Percentiles rank a stretch among this genome's conserved stretches.
These are phyloP conservation scores for Vesta saturnalis DNA, from an alignment of 2,888 invertebrate genomes.

Conservation along the genomic window DNA sequence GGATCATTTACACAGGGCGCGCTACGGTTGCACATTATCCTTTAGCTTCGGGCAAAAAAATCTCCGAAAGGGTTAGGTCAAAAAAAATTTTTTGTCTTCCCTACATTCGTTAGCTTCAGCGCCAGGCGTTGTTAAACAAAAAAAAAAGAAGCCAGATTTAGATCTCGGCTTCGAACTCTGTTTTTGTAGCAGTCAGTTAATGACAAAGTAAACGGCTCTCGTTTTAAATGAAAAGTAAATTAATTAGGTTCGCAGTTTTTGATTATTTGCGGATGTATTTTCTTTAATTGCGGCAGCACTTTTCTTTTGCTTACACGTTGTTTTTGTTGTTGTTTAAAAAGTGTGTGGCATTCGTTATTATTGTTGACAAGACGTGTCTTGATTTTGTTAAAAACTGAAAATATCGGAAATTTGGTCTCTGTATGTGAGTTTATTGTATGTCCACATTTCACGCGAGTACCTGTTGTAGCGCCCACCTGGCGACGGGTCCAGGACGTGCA, in stretches of 20 bases:
- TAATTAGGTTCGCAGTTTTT: conserved; percentile 46
- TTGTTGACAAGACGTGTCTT: conserved; percentile 16
- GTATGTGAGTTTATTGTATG: conserved; percentile 21
- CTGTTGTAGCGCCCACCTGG: conserved; percentile 53
- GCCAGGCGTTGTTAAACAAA: conserved; percentile 27
- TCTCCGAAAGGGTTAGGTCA: conserved; percentile 39
- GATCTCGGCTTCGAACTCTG: conserved; percentile 39
- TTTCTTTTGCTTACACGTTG: not conserved
- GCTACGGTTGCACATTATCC: conserved; percentile 51
- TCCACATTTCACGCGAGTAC: conserved; percentile 45
- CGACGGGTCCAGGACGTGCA: conserved; percentile 49
- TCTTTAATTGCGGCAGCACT: conserved; percentile 24
- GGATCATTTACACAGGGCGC: conserved; percentile 53
- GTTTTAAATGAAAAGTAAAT: conserved; percentile 43
- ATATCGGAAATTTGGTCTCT: conserved; percentile 22
- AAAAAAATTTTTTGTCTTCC: conserved; percentile 36
- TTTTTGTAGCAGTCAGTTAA: conserved; percentile 42
- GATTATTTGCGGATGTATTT: conserved; percentile 34
- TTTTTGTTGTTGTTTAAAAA: not conserved
- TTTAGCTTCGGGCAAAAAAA: conserved; percentile 39
- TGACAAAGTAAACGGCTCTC: conserved; percentile 42
- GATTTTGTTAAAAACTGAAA: conserved; percentile 15
- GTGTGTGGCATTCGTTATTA: conserved; percentile 2
- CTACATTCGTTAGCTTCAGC: conserved; percentile 37
- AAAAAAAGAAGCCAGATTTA: conserved; percentile 41